Evolutionary conservation across 2,113 vertebrate genomes (phyloP).

Genomic region (Cheilinus undulatus): DNA sequence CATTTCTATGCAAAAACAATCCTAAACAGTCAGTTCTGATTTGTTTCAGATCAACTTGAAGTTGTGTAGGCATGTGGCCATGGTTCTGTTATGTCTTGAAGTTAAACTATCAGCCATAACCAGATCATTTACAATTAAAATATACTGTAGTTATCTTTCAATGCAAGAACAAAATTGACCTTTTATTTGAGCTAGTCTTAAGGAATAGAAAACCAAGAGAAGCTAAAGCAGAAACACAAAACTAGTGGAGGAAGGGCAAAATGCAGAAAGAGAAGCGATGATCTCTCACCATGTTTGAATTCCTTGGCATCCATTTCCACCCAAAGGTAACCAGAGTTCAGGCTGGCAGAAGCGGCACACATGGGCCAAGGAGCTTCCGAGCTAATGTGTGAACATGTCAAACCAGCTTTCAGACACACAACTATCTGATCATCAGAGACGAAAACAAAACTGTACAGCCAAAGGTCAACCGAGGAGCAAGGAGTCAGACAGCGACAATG

Average conservation of each 20-base stretch:
- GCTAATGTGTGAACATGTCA: constrained; percentile 25
- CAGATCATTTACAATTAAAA: too few species aligned
- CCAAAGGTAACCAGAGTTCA: constrained; percentile 45
- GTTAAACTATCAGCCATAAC: too few species aligned
- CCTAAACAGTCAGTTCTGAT: too few species aligned
- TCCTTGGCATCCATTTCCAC: constrained; percentile 59
- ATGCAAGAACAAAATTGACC: too few species aligned
- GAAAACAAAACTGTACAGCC: constrained; percentile 34
- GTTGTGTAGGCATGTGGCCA: too few species aligned
- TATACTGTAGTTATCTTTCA: too few species aligned
- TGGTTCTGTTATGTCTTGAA: too few species aligned
- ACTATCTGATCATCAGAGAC: constrained; percentile 15
- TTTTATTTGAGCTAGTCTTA: too few species aligned
- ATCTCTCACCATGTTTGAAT: constrained; percentile 65
- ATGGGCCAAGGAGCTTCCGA: constrained; percentile 26
- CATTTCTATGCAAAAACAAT: too few species aligned
- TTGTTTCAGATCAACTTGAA: too few species aligned
- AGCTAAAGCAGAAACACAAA: background rate
- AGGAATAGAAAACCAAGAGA: background rate
- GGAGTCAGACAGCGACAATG: background rate
- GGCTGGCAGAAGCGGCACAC: constrained; percentile 21
- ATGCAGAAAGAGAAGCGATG: background rate
- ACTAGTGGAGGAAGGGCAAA: background rate
- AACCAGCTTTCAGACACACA: constrained; percentile 26
- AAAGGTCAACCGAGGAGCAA: constrained; percentile 19